Conservation (phyloP, 1,140 invertebrate genomes). For the Drosophila kepulauana region DNA sequence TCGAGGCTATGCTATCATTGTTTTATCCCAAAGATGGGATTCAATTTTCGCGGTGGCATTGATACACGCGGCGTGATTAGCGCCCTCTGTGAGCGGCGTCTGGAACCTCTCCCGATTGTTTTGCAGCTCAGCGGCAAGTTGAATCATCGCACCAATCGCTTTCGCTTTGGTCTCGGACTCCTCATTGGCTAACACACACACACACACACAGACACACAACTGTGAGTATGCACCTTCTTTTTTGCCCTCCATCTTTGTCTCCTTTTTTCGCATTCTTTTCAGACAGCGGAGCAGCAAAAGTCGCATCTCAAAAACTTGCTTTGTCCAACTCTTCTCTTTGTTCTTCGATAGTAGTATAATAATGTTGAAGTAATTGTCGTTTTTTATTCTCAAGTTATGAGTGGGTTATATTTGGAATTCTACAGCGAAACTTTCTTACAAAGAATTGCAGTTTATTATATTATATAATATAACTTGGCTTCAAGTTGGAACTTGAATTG, state of each 20-base stretch:
- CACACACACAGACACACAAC: not conserved
- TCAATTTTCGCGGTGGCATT: conserved; percentile 40
- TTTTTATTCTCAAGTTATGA: too few relatives aligned
- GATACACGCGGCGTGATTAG: conserved; percentile 37
- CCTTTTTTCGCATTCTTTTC: not conserved
- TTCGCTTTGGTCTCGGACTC: conserved; percentile 39
- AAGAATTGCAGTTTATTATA: too few relatives aligned
- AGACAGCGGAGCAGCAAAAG: not conserved
- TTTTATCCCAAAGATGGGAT: conserved; percentile 15
- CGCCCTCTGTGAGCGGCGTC: conserved; percentile 41
- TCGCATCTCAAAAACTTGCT: too few relatives aligned
- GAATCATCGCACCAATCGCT: conserved; percentile 31
- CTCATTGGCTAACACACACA: conserved; percentile 20
- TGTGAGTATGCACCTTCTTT: not conserved
- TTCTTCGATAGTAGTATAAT: too few relatives aligned
- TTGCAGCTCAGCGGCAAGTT: conserved; percentile 35
- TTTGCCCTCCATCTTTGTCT: not conserved
- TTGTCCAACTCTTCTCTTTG: too few relatives aligned
- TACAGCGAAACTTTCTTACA: too few relatives aligned
- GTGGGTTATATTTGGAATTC: too few relatives aligned
- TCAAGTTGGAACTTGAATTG: too few relatives aligned
- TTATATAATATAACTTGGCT: too few relatives aligned
- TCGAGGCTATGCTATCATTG: conserved; percentile 35
- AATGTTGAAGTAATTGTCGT: too few relatives aligned
- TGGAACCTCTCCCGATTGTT: conserved; percentile 32